Evolutionary conservation across 2,113 vertebrate species (phyloP).

Genomic region (Oreochromis spilurus): DNA sequence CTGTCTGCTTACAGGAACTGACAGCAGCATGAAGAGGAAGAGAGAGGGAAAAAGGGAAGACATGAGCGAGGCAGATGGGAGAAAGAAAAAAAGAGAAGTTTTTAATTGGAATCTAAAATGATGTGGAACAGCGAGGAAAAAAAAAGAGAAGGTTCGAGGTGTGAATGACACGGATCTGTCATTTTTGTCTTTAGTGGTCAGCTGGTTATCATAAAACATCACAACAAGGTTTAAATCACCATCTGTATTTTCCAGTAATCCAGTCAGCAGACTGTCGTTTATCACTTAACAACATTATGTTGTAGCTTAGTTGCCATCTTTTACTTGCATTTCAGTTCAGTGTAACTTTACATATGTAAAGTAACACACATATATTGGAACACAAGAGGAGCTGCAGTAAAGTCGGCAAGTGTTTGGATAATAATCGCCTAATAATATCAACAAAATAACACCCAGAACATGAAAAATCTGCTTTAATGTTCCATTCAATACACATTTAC

Average conservation of each 20-base stretch:
- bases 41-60: not conserved
- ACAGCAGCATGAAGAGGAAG: conserved; percentile 12
- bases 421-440: not conserved
- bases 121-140: not conserved
- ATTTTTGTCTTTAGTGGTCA: not conserved
- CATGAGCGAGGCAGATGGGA: not conserved
- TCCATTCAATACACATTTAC: not conserved
- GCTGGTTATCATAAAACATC: not conserved
- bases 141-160: not conserved
- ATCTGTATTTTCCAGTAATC: not conserved
- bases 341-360: not conserved
- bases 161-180: not conserved
- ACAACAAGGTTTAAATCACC: not conserved
- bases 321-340: not conserved
- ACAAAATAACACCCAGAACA: not conserved
- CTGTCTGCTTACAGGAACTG: conserved; percentile 37
- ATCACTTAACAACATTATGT: not conserved
- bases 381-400: not conserved
- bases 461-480: not conserved
- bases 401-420: not conserved
- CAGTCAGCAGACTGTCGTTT: not conserved
- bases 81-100: not conserved
- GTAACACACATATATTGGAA: not conserved
- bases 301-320: not conserved
- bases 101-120: not conserved